Base-by-base conservation (phyloP, 2,888 invertebrate species). In the Cryptocephalus moraei region DNA sequence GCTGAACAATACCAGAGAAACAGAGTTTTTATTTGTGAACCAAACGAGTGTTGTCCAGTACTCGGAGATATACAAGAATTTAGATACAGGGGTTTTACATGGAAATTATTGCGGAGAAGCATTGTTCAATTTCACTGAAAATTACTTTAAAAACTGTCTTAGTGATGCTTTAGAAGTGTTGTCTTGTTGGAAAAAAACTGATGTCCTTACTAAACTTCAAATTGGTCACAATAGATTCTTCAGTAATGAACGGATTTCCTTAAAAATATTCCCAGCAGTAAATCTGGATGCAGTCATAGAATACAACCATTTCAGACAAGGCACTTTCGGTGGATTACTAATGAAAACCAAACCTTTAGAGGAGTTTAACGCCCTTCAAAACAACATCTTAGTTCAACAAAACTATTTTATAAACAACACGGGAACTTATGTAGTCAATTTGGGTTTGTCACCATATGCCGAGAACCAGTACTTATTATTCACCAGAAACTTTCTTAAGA, bases 71-170 rank as follows among this genome's bases (percentile, higher is more conserved):
- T 81, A 84, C 55, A 83, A 84, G 53, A 99, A 99, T 69, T 73
- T 86, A 8, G 91, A 93, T 63, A 80, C 86, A 33, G 96, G 94
- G 1, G 79, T 97, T 39, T 72, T 93, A 44, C 85, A 96, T 55
- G 95, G 96, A 2, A 99, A 99, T 69, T 94, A 84, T 63, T 96
- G 96, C 62, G 84, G 85, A 6, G 78, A 82, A 59, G 80, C 85
- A 40, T 82, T 85, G 73, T 82, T 95, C 1, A 96, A 96, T 67
- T 79, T 95, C n/a, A 92, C 91, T 1, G 88, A 88, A n/a, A 93
- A 91, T 65, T 81, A 77, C 69, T 92, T 96, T 67, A 86, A 85
- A 57, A 80, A 81, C 41, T 91, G 91, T 58, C 66, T 78, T 32
- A 82, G 83, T 60, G 86, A 86, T 50, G 90, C 88, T 1, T 72